phyloP scores from a whole-genome alignment of 2,113 vertebrate species.

The Hippocampus barbouri region DNA sequence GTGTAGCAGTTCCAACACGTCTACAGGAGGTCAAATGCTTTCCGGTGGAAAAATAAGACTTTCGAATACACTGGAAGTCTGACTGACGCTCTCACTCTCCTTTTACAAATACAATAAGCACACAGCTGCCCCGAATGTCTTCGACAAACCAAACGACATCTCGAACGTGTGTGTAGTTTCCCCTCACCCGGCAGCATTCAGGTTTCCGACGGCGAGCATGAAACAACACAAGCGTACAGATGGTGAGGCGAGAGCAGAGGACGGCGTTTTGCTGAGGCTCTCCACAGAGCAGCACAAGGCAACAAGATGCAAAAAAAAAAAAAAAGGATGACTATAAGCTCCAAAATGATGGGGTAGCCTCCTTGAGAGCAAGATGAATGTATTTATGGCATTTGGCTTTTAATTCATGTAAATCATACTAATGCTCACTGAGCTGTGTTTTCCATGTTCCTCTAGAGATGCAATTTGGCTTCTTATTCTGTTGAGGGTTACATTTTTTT shows the following conservation, averaged over 20 bases:
- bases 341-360: background rate
- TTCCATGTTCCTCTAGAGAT: background rate
- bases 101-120: background rate
- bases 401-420: background rate
- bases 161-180: slow-evolving; percentile 9
- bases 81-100: background rate
- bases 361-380: background rate
- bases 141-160: slow-evolving; percentile 31
- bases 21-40: slow-evolving; percentile 24
- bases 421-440: background rate
- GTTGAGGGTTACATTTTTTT: background rate
- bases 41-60: slow-evolving; percentile 24
- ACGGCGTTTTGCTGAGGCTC: slow-evolving; percentile 31
- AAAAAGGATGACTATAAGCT: slow-evolving; percentile 38
- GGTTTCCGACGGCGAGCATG: slow-evolving; percentile 36
- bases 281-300: slow-evolving; percentile 40
- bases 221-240: slow-evolving; percentile 56
- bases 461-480: background rate
- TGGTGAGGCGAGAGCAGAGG: slow-evolving; percentile 54
- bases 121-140: slow-evolving; percentile 14
- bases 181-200: slow-evolving; percentile 59
- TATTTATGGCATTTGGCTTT: background rate
- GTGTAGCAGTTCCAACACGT: slow-evolving; percentile 25
- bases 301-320: slow-evolving; percentile 33
- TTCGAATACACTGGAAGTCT: slow-evolving; percentile 28